Evolutionary conservation across 2,113 vertebrate species (phyloP).

Genomic region (Toxotes chatareus): DNA sequence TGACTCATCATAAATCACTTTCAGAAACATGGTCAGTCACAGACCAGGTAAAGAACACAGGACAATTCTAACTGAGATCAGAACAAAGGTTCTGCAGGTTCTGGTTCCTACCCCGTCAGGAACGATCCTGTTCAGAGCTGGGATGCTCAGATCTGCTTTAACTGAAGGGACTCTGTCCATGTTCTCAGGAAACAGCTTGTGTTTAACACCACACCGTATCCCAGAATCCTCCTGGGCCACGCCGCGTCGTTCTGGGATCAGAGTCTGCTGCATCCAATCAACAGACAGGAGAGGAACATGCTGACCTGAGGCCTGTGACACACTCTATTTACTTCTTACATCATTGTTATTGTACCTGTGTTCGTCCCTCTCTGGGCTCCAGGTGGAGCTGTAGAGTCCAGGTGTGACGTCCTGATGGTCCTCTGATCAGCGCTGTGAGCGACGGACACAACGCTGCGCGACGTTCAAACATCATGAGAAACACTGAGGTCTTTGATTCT

Average conservation of each 20-base stretch:
- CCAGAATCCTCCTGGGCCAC: constrained; percentile 88
- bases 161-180: constrained; percentile 91
- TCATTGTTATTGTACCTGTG: neutral
- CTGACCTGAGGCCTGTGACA: neutral
- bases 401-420: constrained; percentile 89
- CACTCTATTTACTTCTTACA: neutral
- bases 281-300: neutral
- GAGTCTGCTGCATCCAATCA: constrained; percentile 79
- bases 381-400: constrained; percentile 95
- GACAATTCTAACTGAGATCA: neutral
- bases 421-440: constrained; percentile 86
- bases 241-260: constrained; percentile 86
- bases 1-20: neutral
- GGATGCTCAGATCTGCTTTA: constrained; percentile 94
- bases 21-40: no score
- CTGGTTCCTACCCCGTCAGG: constrained; percentile 87
- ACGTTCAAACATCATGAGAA: neutral
- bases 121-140: constrained; percentile 89
- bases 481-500: no score
- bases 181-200: constrained; percentile 83
- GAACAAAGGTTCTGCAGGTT: neutral
- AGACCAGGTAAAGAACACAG: neutral
- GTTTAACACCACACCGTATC: constrained; percentile 71
- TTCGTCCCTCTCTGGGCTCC: constrained; percentile 84
- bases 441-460: constrained; percentile 22